phyloP scores from a whole-genome alignment of 2,888 invertebrate species.

The Harpalus rufipes region DNA sequence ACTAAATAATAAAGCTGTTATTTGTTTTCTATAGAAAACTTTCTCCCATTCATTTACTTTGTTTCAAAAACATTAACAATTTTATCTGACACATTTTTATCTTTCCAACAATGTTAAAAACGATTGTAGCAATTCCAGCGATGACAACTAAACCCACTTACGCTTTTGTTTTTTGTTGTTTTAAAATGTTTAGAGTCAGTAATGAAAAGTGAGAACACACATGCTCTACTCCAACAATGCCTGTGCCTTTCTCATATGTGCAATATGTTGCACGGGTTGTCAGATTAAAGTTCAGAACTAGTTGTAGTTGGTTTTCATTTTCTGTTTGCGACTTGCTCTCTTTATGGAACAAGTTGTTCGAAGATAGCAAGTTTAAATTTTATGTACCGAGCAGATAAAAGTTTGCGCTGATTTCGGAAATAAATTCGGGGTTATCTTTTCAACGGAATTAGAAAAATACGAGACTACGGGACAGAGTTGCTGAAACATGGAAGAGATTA shows the following conservation, averaged over 20 bases:
- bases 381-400: constrained; percentile 48
- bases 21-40: constrained; percentile 24
- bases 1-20: not conserved
- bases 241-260: constrained; percentile 6
- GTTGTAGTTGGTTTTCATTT: constrained; percentile 48
- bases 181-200: constrained; percentile 52
- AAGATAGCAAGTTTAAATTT: constrained; percentile 46
- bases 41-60: constrained; percentile 19
- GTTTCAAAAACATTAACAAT: constrained; percentile 15
- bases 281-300: constrained; percentile 50
- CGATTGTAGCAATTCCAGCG: not conserved
- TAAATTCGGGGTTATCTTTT: constrained; percentile 32
- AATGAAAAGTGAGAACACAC: constrained; percentile 51
- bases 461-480: not conserved
- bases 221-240: constrained; percentile 24
- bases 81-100: constrained; percentile 2
- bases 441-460: constrained; percentile 14
- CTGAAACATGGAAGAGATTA: not conserved
- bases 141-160: constrained; percentile 43
- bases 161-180: constrained; percentile 56
- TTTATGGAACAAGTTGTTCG: constrained; percentile 32
- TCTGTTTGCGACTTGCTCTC: constrained; percentile 4
- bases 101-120: not conserved
- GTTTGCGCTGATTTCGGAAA: constrained; percentile 38
- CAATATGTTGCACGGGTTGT: constrained; percentile 50